Conservation (phyloP, 2,888 invertebrate genomes). For the Scaptomyza reducta region DNA sequence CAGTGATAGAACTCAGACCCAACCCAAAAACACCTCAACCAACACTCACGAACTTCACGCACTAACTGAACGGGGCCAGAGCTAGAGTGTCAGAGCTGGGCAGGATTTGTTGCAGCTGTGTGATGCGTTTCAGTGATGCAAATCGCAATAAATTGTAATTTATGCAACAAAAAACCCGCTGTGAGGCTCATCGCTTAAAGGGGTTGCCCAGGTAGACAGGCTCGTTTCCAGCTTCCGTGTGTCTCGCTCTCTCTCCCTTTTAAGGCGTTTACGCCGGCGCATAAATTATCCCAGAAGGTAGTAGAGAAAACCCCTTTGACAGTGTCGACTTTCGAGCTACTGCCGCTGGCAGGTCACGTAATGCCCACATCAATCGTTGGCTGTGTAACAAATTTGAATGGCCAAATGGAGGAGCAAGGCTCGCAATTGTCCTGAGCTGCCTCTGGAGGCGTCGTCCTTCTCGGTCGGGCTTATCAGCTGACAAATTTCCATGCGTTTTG, state of each 20-base stretch:
- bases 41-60: slow-evolving; percentile 68
- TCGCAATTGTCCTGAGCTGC: slow-evolving; percentile 19
- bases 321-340: slow-evolving; percentile 9
- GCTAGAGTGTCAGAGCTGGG: slow-evolving; percentile 6
- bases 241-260: slow-evolving; percentile 17
- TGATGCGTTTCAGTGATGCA: slow-evolving; percentile 65
- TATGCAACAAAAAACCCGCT: slow-evolving; percentile 69
- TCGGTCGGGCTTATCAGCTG: slow-evolving; percentile 67
- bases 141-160: slow-evolving; percentile 82
- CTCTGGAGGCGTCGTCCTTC: slow-evolving; percentile 37
- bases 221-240: slow-evolving; percentile 46
- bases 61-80: slow-evolving; percentile 53
- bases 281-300: slow-evolving; percentile 74
- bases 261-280: slow-evolving; percentile 81
- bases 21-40: slow-evolving; percentile 26
- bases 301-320: slow-evolving; percentile 56
- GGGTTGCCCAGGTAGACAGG: slow-evolving; percentile 45
- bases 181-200: slow-evolving; percentile 40
- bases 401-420: slow-evolving; percentile 14
- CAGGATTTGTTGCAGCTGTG: slow-evolving; percentile 59
- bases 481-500: slow-evolving; percentile 61
- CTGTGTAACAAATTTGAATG: slow-evolving; percentile 48
- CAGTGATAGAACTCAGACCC: slow-evolving; percentile 8
- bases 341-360: slow-evolving; percentile 74
- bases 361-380: slow-evolving; percentile 78